These are phyloP conservation scores for Galago senegalensis DNA, from an alignment of 2,797 vertebrate species.

Conservation along the genomic window DNA sequence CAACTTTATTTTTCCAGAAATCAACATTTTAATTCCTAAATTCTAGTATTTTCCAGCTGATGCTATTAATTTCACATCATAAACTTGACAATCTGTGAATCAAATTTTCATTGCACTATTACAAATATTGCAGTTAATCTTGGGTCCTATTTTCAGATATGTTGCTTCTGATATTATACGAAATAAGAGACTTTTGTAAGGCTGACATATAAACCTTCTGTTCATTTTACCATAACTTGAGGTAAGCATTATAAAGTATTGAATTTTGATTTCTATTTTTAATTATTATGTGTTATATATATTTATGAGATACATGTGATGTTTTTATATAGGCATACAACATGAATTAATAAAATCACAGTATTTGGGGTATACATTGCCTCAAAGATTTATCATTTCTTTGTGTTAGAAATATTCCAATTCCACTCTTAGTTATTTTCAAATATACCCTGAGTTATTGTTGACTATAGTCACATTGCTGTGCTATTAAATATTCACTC, in stretches of 20 bases:
- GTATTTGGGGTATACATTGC: not conserved
- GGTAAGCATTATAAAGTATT: not conserved
- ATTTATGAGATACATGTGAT: not conserved
- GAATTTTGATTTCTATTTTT: conserved; percentile 31
- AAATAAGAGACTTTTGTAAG: conserved; percentile 30
- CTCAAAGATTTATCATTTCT: not conserved
- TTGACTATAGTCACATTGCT: not conserved
- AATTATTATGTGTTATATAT: not conserved
- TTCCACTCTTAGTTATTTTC: not conserved
- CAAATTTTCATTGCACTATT: conserved; percentile 38
- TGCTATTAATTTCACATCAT: conserved; percentile 1
- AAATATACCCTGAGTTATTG: not conserved
- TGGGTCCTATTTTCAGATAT: conserved; percentile 22
- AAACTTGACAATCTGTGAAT: conserved; percentile 55
- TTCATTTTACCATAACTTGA: conserved; percentile 5
- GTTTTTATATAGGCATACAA: not conserved
- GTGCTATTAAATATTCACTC: not conserved
- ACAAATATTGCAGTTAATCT: conserved; percentile 42
- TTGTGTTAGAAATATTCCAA: not conserved
- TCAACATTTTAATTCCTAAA: not conserved
- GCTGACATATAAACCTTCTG: not conserved
- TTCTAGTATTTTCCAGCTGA: not conserved
- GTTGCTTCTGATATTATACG: conserved; percentile 1
- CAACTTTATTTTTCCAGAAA: conserved; percentile 3
- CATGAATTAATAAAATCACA: not conserved